Base-by-base conservation (phyloP, 2,113 vertebrate genomes). In the Chionomys nivalis region DNA sequence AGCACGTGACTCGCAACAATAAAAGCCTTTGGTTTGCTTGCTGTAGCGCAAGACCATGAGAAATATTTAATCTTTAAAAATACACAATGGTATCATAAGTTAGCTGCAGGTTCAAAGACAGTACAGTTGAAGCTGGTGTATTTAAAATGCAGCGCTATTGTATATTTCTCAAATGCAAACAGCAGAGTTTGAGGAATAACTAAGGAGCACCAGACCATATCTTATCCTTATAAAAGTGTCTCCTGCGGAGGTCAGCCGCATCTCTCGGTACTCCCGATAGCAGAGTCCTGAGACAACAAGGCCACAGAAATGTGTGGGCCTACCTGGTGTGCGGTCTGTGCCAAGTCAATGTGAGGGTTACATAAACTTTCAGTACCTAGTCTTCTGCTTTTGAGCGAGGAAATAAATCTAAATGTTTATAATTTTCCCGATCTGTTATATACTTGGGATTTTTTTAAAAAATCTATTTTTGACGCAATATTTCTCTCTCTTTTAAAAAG, bases 31-130 rank as follows among this genome's bases (percentile, higher is more conserved):
- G 55, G 92, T 97, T 97, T 97, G 92, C 94, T 95, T 94, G 86
- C 85, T 66, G 13, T 52, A 90, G 72, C 2, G 1, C 86, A 92
- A 96, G 97, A 97, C 86, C 92, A 94, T 96, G 97, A 96, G 95
- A 97, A 96, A 96, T 97, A 96, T 98, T 97, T 97, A 97, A 96
- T 96, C 95, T 98, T 94, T 96, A 65, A 97, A 97, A 96, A 97
- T 97, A 98, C 93, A 97, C 97, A 98, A n/a, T 97, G 96, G 97
- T 87, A 91, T 94, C 97, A 87, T 97, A 93, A 96, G 94, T 97
- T 97, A 94, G 63, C 90, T 78, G 52, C 90, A 92, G 92, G 85
- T 97, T 97, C 94, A 95, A 96, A 97, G 95, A 87, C 19, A 91
- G 86, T 73, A 92, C 94, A 95, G 10, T 91, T n/a, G 92, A 93